Percentiles rank a stretch among this genome's conserved stretches.
phyloP scores from a whole-genome alignment of 2,888 invertebrate species.

The Drosophila borborema region DNA sequence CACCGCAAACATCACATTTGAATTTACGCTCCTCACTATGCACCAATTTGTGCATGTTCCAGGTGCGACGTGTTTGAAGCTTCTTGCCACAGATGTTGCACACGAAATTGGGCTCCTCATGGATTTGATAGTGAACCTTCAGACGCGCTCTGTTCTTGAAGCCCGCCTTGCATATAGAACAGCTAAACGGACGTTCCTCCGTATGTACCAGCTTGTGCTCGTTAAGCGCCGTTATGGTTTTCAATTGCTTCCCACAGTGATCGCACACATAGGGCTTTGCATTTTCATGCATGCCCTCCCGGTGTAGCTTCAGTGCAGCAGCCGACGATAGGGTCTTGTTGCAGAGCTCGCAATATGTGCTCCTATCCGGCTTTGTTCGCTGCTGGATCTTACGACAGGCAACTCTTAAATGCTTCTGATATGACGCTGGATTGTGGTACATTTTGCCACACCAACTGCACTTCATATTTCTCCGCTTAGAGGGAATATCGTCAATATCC shows the following conservation, averaged over 20 bases:
- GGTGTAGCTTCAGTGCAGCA: slow-evolving; percentile 74
- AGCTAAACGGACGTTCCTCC: slow-evolving; percentile 85
- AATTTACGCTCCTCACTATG: slow-evolving; percentile 83
- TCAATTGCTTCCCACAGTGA: slow-evolving; percentile 85
- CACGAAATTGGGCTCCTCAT: slow-evolving; percentile 84
- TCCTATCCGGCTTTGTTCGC: slow-evolving; percentile 35
- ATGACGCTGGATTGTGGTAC: slow-evolving; percentile 61
- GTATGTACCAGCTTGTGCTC: slow-evolving; percentile 86
- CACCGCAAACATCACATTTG: slow-evolving; percentile 83
- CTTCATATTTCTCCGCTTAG: slow-evolving; percentile 53
- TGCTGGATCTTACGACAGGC: slow-evolving; percentile 37
- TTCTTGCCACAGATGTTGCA: slow-evolving; percentile 85
- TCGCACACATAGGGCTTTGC: slow-evolving; percentile 85
- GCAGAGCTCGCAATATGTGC: slow-evolving; percentile 53
- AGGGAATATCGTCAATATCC: not conserved
- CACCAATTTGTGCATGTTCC: slow-evolving; percentile 85
- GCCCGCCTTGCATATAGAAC: slow-evolving; percentile 82
- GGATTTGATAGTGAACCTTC: slow-evolving; percentile 84
- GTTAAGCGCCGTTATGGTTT: slow-evolving; percentile 85
- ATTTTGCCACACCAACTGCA: slow-evolving; percentile 54
- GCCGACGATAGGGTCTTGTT: slow-evolving; percentile 59
- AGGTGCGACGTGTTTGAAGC: slow-evolving; percentile 85
- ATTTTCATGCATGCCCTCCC: slow-evolving; percentile 80
- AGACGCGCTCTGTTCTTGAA: slow-evolving; percentile 83
- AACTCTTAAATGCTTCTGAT: slow-evolving; percentile 51